These are phyloP conservation scores for Glyphotaelius pellucidus DNA, from an alignment of 2,888 invertebrate species.

Conservation along the genomic window DNA sequence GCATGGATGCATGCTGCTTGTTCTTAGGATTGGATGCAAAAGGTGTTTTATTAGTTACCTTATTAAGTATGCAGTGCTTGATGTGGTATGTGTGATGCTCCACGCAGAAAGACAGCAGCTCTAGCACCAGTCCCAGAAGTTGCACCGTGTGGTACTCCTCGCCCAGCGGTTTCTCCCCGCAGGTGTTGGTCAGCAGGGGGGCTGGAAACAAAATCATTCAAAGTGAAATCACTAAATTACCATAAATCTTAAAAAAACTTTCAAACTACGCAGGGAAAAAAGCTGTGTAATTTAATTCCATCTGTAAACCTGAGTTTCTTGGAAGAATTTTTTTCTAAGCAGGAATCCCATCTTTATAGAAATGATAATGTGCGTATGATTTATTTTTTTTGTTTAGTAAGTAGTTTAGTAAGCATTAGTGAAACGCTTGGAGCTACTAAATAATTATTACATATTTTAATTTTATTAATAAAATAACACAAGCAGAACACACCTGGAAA, in stretches of 20 bases:
- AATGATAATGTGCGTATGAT: background rate
- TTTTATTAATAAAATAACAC: background rate
- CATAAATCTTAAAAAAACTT: background rate
- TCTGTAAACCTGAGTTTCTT: background rate
- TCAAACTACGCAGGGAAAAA: background rate
- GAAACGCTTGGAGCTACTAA: no score
- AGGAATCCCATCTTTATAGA: background rate
- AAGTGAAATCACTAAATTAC: slow-evolving; percentile 19
- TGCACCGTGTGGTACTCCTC: slow-evolving; percentile 99
- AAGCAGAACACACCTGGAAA: background rate
- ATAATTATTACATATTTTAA: no score
- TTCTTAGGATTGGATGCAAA: background rate
- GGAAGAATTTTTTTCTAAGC: background rate
- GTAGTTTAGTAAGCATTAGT: background rate
- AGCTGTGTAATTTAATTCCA: background rate
- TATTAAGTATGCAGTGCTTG: slow-evolving; percentile 97
- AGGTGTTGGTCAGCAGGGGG: slow-evolving; percentile 95
- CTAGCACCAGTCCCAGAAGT: slow-evolving; percentile 94
- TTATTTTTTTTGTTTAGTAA: background rate
- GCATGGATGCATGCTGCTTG: no score
- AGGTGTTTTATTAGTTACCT: slow-evolving; percentile 73
- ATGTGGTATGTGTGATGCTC: slow-evolving; percentile 99
- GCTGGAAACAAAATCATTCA: slow-evolving; percentile 75
- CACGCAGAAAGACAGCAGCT: slow-evolving; percentile 97
- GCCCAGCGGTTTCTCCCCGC: slow-evolving; percentile 90